Evolutionary conservation across 23 tunicate species (phyloP).

Genomic region (Trididemnum nubilum): DNA sequence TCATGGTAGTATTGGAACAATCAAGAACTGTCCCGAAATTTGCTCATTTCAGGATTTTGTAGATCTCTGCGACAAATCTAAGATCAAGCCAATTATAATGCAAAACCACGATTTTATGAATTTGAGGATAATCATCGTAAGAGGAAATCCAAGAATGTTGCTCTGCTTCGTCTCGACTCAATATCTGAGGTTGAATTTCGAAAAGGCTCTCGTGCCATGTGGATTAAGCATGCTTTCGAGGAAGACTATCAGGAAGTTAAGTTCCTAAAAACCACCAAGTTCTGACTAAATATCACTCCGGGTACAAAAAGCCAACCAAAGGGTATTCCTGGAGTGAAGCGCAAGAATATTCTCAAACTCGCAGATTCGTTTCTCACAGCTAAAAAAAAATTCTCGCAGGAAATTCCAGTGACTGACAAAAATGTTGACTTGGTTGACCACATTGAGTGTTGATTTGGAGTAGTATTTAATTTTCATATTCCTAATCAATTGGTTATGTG

Average conservation of each 20-base stretch:
- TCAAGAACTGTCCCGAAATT: conserved; percentile 10
- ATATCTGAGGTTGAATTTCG: conserved; percentile 3
- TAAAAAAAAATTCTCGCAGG: background rate
- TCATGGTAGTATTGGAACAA: conserved; percentile 25
- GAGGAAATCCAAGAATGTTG: conserved; percentile 1
- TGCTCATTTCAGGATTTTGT: conserved; percentile 19
- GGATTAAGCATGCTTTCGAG: background rate
- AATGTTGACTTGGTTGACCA: background rate
- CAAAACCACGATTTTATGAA: conserved; percentile 6
- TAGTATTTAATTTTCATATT: too few species aligned
- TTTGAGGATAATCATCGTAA: background rate
- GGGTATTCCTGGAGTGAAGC: conserved; percentile 4
- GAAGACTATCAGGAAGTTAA: background rate
- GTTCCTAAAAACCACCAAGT: conserved; percentile 8
- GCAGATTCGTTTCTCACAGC: background rate
- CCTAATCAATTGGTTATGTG: too few species aligned
- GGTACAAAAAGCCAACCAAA: background rate
- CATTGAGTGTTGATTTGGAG: background rate
- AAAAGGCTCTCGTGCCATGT: conserved; percentile 9
- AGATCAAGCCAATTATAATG: conserved; percentile 10
- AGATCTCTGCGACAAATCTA: background rate
- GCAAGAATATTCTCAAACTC: conserved; percentile 11
- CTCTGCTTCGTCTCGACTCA: background rate
- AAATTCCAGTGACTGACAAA: background rate
- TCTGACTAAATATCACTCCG: background rate